Conservation (phyloP, 2,888 invertebrate species). For the Amitus sp. region DNA sequence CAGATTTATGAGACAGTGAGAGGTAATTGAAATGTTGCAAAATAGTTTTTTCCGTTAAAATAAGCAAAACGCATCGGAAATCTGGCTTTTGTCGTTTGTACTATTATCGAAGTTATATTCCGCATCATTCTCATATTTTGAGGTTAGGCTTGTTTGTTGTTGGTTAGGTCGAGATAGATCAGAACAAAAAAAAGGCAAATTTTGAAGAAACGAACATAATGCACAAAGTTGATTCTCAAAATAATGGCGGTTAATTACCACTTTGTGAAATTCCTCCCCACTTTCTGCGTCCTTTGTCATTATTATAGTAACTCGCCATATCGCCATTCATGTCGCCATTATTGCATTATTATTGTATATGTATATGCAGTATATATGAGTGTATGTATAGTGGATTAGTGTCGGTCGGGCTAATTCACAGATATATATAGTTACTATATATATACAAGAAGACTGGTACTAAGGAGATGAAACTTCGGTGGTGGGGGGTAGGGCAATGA, state of each 20-base stretch:
- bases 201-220: neutral
- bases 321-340: too few relatives aligned
- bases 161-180: slow-evolving; percentile 48
- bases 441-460: too few relatives aligned
- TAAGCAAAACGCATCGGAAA: too few relatives aligned
- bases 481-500: too few relatives aligned
- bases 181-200: neutral
- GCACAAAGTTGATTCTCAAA: neutral
- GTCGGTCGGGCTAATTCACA: too few relatives aligned
- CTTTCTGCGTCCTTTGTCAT: slow-evolving; percentile 67
- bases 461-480: too few relatives aligned
- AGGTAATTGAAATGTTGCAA: too few relatives aligned
- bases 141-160: slow-evolving; percentile 61
- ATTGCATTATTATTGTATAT: too few relatives aligned
- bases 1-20: too few relatives aligned
- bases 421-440: too few relatives aligned
- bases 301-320: slow-evolving; percentile 66
- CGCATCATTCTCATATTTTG: slow-evolving; percentile 43
- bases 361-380: neutral
- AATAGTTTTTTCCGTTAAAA: too few relatives aligned
- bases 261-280: slow-evolving; percentile 65
- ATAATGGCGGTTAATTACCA: slow-evolving; percentile 43
- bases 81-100: neutral
- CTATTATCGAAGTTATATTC: slow-evolving; percentile 18
- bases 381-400: too few relatives aligned